Evolutionary conservation across 2,113 vertebrate genomes (phyloP).

Genomic region (Oncorhynchus keta): DNA sequence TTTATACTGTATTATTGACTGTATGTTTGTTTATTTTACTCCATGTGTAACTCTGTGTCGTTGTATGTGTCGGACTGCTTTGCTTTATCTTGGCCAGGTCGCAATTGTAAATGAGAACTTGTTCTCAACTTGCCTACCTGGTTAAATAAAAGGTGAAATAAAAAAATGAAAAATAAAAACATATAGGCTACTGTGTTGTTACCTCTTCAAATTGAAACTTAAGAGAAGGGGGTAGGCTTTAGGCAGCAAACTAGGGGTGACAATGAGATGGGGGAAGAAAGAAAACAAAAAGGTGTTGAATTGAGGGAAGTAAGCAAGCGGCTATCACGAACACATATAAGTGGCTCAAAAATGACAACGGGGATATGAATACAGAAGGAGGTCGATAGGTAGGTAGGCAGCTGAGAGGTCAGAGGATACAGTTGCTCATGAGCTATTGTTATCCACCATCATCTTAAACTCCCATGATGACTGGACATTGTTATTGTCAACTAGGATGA

Average conservation of each 20-base stretch:
- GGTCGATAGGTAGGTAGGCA: slow-evolving; percentile 43
- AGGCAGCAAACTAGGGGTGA: no score
- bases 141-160: no score
- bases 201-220: no score
- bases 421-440: slow-evolving; percentile 26
- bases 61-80: no score
- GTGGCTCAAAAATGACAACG: background rate
- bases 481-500: slow-evolving; percentile 35
- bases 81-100: no score
- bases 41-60: no score
- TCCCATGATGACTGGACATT: slow-evolving; percentile 24
- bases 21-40: no score
- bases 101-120: no score
- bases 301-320: background rate
- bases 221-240: background rate
- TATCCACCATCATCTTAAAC: slow-evolving; percentile 33
- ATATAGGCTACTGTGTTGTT: no score
- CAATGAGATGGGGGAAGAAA: background rate
- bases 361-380: slow-evolving; percentile 28
- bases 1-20: no score
- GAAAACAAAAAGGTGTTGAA: background rate
- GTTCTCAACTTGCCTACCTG: no score
- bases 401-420: slow-evolving; percentile 21
- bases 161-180: no score
- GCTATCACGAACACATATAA: background rate